Evolutionary conservation across 2,113 vertebrate genomes (phyloP).

Genomic region (Carassius carassius): DNA sequence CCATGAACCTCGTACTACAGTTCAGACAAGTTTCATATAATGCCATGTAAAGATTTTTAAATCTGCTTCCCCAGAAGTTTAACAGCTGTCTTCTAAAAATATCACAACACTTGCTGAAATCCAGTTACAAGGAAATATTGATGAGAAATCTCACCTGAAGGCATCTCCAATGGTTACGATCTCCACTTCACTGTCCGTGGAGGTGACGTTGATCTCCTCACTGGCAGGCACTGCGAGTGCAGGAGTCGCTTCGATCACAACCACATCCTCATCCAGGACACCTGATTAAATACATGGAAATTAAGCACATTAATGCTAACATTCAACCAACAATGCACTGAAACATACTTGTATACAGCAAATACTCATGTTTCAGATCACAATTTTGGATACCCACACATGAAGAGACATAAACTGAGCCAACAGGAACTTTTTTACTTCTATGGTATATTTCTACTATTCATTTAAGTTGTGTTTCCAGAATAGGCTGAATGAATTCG

Average conservation of each 20-base stretch:
- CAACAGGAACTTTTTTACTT: not conserved
- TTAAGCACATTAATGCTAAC: not conserved
- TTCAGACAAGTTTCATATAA: not conserved
- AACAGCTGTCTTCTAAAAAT: not conserved
- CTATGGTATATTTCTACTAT: too few species aligned
- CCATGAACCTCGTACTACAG: not conserved
- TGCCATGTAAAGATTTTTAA: not conserved
- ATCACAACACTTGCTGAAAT: not conserved
- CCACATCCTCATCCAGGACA: conserved; percentile 95
- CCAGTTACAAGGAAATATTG: not conserved
- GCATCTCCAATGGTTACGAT: conserved; percentile 96
- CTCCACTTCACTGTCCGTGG: conserved; percentile 98
- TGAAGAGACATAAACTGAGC: not conserved
- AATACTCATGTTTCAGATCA: not conserved
- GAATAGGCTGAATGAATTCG: too few species aligned
- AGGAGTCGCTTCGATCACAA: conserved; percentile 97
- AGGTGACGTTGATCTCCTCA: conserved; percentile 99
- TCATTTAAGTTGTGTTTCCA: too few species aligned
- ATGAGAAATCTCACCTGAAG: conserved; percentile 82
- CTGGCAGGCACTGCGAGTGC: conserved; percentile 90
- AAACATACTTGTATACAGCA: not conserved
- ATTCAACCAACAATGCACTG: not conserved
- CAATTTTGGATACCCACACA: not conserved
- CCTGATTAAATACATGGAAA: conserved; percentile 71
- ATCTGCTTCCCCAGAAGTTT: not conserved